Base-by-base conservation (phyloP, 2,797 vertebrate genomes). In the Lepilemur septentrionalis region DNA sequence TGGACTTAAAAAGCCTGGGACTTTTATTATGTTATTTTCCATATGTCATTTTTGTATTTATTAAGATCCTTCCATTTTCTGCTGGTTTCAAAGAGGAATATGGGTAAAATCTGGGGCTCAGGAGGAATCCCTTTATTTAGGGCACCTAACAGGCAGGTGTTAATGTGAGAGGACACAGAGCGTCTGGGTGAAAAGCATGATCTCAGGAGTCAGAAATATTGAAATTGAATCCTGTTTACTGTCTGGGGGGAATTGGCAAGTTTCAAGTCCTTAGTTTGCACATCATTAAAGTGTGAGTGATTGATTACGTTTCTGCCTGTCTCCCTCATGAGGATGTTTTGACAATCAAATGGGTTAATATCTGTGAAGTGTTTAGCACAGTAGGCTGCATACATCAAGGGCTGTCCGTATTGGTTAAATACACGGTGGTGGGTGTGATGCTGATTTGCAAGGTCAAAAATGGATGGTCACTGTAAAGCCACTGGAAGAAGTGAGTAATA, bases 301-400 rank as follows among this genome's bases (percentile, higher is more conserved):
- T 15, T 25, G 5, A 72, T 80, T 55, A 32, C 1, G 10, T 18
- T 8, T 14, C 23, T 73, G 9, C 2, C 23, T 67, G 11, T 43
- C 32, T 96, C 48, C 25, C 3, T 90, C 6, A 15, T 75, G 38
- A 75, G 17, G 13, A 20, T 90, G n/a, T 78, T 81, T 91, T 94
- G 48, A 69, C 17, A 55, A 46, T 35, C 35, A 91, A 80, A 70
- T 67, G 13, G 15, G 25, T 93, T 83, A 90, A 75, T 57, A 85
- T 22, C 55, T 73, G n/a, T n/a, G 22, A 87, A 90, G 28, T 25
- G 20, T 61, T 78, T 67, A 50, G 32, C 52, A 48, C 9, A 81
- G 84, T 52, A 67, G 41, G 12, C 50, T 10, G n/a, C 9, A 38
- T 43, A 32, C 46, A 65, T 78, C 18, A 82, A 57, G 75, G 41